Evolutionary conservation across 2,113 vertebrate species (phyloP), one percentile per base, ranked within the genome.

Genomic region (Vireo altiloquus): DNA sequence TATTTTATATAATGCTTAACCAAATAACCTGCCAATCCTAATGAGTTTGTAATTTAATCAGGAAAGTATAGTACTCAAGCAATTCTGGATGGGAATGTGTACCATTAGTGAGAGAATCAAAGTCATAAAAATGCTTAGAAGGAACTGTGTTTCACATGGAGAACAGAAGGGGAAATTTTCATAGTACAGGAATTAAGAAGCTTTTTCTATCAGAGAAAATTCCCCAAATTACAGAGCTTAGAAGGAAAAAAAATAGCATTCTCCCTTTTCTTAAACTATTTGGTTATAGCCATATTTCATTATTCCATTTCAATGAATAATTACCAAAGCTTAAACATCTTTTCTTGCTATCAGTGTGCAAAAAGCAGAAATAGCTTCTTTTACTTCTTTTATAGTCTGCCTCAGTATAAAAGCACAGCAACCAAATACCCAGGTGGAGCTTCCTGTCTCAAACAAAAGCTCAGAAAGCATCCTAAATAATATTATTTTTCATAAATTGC

Each of bases 1-100:
- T 76, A 71, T 74, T 93, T 90, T 83, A 42, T 93, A 64, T 33
- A 83, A 81, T 16, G 17, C 61, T 87, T 75, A 94, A 89, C 56
- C 15, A 80, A 92, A 89, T 88, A 90, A 87, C 11, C 71, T 92
- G 88, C 40, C 88, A 89, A 57, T 68, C 21, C 60, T 89, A 89
- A 92, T 60, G 68, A 88, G 40, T 28, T 66, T 60, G 23, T 92
- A 93, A 93, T 92, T 94, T 78, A 89, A 93, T 89, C 60, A 81
- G 68, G 37, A 60, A 91, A 86, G 23, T 57, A 75, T 35, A 75
- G 46, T 71, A 46, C 44, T 40, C 8, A 3, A 93, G 57, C 16
- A 93, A 39, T 87, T 89, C 44, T 90, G 52, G 64, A 68, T 83
- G 52, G 21, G 52, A 70, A 83, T 44, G 2, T 11, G 24, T 24